Evolutionary conservation across 2,888 invertebrate genomes (phyloP).

Genomic region (Melieria picta): DNA sequence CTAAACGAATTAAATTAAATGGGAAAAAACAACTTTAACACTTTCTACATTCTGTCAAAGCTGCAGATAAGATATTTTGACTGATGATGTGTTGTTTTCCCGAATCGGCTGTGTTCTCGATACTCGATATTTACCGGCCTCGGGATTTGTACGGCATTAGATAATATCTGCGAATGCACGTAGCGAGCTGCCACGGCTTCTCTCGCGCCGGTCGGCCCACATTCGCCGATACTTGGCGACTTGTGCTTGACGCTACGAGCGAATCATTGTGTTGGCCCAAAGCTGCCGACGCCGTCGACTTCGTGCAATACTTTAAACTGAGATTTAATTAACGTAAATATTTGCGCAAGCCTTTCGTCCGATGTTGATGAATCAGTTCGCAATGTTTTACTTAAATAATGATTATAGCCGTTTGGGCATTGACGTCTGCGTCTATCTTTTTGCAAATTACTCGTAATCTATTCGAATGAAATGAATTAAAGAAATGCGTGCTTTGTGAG

Average conservation of each 20-base stretch:
- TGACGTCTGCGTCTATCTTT: too few species aligned
- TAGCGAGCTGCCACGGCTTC: too few species aligned
- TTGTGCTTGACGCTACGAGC: too few species aligned
- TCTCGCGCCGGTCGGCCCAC: too few species aligned
- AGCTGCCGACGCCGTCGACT: not conserved
- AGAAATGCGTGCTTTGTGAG: too few species aligned
- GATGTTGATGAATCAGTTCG: constrained; percentile 15
- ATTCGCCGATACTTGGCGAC: too few species aligned
- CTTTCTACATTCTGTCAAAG: constrained; percentile 39
- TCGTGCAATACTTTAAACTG: constrained; percentile 5
- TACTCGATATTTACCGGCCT: constrained; percentile 4
- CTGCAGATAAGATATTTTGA: constrained; percentile 58
- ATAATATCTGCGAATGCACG: constrained; percentile 25
- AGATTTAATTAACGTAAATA: constrained; percentile 29
- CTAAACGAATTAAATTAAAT: not conserved
- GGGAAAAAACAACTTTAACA: constrained; percentile 19
- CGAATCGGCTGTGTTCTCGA: constrained; percentile 20
- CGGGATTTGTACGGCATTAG: constrained; percentile 33
- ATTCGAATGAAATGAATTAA: too few species aligned
- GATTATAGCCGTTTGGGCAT: not conserved
- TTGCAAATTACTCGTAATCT: too few species aligned
- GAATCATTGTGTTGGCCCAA: too few species aligned
- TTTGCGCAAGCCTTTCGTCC: constrained; percentile 10
- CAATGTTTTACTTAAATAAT: not conserved
- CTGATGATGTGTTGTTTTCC: constrained; percentile 56